Evolutionary conservation across 2,888 invertebrate genomes (phyloP).

Genomic region (Caenorhabditis japonica): DNA sequence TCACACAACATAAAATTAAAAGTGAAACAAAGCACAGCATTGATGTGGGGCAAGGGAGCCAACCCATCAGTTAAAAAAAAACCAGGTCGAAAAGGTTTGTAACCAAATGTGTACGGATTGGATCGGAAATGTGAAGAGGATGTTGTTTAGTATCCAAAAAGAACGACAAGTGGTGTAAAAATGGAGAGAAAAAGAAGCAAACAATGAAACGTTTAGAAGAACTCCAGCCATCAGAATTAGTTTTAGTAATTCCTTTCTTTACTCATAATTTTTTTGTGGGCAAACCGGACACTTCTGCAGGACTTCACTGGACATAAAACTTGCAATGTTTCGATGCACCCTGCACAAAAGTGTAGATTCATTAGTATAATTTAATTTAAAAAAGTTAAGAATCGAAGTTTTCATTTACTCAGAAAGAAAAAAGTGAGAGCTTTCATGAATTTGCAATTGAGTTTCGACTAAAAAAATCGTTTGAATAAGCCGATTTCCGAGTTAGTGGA

Average conservation of each 20-base stretch:
- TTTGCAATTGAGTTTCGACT: too few relatives aligned
- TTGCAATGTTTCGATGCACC: too few relatives aligned
- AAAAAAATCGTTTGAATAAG: too few relatives aligned
- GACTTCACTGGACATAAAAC: too few relatives aligned
- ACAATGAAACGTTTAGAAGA: constrained; percentile 46
- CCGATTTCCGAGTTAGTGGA: too few relatives aligned
- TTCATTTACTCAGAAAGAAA: too few relatives aligned
- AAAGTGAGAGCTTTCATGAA: too few relatives aligned
- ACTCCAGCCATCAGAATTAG: constrained; percentile 49
- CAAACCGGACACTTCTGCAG: too few relatives aligned
- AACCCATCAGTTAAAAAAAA: background rate
- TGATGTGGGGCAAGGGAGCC: constrained; percentile 6
- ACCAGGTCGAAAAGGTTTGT: background rate
- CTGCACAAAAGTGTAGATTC: too few relatives aligned
- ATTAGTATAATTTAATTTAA: too few relatives aligned
- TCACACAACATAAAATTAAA: constrained; percentile 50
- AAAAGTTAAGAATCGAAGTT: too few relatives aligned
- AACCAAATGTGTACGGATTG: constrained; percentile 11
- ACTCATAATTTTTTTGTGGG: constrained; percentile 22
- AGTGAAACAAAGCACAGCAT: constrained; percentile 51
- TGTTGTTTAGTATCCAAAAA: constrained; percentile 38
- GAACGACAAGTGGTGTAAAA: constrained; percentile 41
- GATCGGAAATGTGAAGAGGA: constrained; percentile 16
- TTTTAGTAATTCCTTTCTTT: constrained; percentile 46
- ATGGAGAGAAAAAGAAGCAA: constrained; percentile 15